Conservation (phyloP, 2,888 invertebrate genomes). For the Dendrolimus houi region DNA sequence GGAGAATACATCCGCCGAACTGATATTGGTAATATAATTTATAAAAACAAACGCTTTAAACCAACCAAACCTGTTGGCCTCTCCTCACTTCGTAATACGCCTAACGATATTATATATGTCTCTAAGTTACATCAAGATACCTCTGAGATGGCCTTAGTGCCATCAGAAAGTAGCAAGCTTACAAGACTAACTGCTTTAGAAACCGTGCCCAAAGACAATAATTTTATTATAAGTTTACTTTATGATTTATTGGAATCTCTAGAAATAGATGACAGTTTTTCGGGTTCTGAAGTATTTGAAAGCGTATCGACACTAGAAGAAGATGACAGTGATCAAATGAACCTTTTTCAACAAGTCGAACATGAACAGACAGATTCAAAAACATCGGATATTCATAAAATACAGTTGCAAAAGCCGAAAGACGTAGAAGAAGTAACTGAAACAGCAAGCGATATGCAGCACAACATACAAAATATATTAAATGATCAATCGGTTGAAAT, state of each 20-base stretch:
- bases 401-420: slow-evolving; percentile 1
- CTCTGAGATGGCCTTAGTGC: slow-evolving; percentile 34
- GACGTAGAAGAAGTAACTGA: too few species aligned
- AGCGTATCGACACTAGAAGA: slow-evolving; percentile 5
- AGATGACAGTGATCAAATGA: slow-evolving; percentile 3
- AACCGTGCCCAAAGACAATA: slow-evolving; percentile 20
- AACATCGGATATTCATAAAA: not conserved
- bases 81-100: not conserved
- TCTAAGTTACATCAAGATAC: slow-evolving; percentile 6
- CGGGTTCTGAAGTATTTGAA: slow-evolving; percentile 4
- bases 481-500: not conserved
- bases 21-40: not conserved
- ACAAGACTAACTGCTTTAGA: slow-evolving; percentile 15
- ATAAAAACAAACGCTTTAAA: not conserved
- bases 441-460: too few species aligned
- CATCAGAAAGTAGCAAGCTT: slow-evolving; percentile 30
- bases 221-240: slow-evolving; percentile 37
- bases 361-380: slow-evolving; percentile 21
- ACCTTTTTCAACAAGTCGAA: slow-evolving; percentile 25
- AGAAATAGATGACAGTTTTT: slow-evolving; percentile 7
- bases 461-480: not conserved
- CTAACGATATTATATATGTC: slow-evolving; percentile 19
- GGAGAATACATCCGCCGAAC: not conserved
- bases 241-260: slow-evolving; percentile 32
- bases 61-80: not conserved